Evolutionary conservation across 2,113 vertebrate genomes (phyloP).

Genomic region (Dipodomys ordii): DNA sequence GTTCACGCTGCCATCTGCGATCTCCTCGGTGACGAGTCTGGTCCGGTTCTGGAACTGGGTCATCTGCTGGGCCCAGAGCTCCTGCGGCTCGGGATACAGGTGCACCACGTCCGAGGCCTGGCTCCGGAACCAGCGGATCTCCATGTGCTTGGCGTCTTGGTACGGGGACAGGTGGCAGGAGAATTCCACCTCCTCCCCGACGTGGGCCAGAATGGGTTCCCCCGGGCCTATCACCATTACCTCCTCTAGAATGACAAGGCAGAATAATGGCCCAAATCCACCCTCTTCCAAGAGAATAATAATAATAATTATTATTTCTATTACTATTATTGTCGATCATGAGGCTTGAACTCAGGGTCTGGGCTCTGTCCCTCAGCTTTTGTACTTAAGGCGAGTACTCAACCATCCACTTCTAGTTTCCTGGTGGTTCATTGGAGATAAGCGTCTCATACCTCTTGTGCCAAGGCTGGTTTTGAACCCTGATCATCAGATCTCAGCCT

Average conservation of each 20-base stretch:
- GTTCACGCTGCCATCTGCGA: background rate
- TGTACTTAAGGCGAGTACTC: no score
- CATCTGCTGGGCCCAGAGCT: conserved; percentile 26
- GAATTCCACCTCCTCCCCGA: conserved; percentile 73
- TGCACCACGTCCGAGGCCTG: conserved; percentile 48
- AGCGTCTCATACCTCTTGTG: no score
- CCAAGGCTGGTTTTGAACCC: no score
- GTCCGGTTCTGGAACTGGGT: conserved; percentile 74
- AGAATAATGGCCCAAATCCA: conserved; percentile 12
- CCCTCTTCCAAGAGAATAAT: background rate
- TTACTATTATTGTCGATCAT: no score
- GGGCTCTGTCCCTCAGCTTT: no score
- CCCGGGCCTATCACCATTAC: conserved; percentile 70
- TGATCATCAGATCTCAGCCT: no score
- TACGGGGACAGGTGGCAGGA: conserved; percentile 43
- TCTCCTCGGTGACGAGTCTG: conserved; percentile 22
- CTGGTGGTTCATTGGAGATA: no score
- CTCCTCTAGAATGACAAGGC: conserved; percentile 65
- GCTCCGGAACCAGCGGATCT: conserved; percentile 75
- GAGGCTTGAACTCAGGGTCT: no score
- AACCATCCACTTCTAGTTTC: no score
- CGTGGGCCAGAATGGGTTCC: conserved; percentile 23
- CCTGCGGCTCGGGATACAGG: conserved; percentile 53
- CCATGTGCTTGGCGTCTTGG: conserved; percentile 61
- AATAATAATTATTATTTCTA: no score